Evolutionary conservation across 2,797 vertebrate species (phyloP), one percentile per base, ranked within the genome.

Genomic region (Microhierax caerulescens): DNA sequence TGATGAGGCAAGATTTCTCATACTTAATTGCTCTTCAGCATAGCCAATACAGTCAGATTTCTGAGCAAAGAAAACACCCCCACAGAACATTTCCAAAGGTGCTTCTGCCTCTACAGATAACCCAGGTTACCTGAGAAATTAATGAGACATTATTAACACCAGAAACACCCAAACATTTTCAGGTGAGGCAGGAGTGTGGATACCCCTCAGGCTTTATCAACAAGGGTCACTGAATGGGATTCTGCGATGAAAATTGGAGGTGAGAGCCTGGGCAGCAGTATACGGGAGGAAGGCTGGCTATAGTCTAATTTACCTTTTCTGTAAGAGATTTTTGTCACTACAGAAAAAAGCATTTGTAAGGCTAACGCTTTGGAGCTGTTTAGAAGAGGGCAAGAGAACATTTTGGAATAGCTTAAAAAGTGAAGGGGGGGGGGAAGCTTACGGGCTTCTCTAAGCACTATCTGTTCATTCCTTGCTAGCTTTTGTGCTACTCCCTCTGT

Each of bases 1-100:
- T 82, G 72, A 85, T 37, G 78, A 91, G 57, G 48, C 10, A 76
- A 88, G 50, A 78, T 68, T 90, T 85, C 64, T 85, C 84, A 75
- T 68, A 32, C 47, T 61, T 70, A 61, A 65, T 64, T 88, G 61
- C 5, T 56, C 78, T 72, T 68, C 45, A 36, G 53, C 32, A 72
- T 16, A 74, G 85, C 63, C 85, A 82, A 70, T 77, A 30, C 67
- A 79, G 51, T 15, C 32, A 76, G 32, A 85, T 51, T 81, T 51
- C 17, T 0, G 5, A 36, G 59, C 67, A 60, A 73, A 64, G 72
- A 36, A 73, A 93, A 61, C 3, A 15, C 36, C 41, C 77, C 6
- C 15, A 3, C 45, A 22, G 23, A 50, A 27, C 16, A 8, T 67
- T 93, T 70, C 65, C 47, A 78, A 84, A 78, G 39, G 39, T 63